Evolutionary conservation across 1,140 invertebrate species (phyloP), one percentile per base, ranked within the genome.

Genomic region (Mycetomoellerius zeteki): DNA sequence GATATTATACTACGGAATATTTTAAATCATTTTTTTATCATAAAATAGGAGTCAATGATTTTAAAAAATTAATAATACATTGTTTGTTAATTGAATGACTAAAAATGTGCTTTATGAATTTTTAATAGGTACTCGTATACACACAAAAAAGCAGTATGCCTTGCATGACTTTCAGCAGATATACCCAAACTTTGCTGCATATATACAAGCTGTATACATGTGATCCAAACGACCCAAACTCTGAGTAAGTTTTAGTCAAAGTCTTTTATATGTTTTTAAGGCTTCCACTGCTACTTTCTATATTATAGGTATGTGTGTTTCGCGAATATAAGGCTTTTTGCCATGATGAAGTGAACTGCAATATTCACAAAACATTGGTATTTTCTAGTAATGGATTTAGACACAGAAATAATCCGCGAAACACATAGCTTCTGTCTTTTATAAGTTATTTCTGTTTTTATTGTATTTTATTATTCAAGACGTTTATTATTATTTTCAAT

Each of bases 151-250:
- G 96, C 14, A 95, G 95, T 30, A 96, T 95, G 1, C 86, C 95
- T 0, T 94, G 95, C 8, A 96, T 95, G 0, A 96, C 98, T 0
- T 98, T 97, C 91, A 97, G 95, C 78, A 96, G 98, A 86, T 98
- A 98, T 92, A 86, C 97, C 0, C 96, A 91, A 75, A 94, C 94
- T 0, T 0, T 97, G n/a, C 91, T 96, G 3, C 97, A 98, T 89
- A 96, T 97, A 3, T 88, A 96, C 0, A 89, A 96, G 1, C 97
- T 98, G 96, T 97, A 97, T 86, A 94, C 95, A 0, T 91, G 96
- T 33, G 96, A 97, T 73, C 94, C 97, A 6, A 94, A 95, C 0
- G 81, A 93, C 94, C 95, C 86, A 92, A 93, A 88, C 94, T 93
- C 95, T 2, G 90, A 93, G 96, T 97, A 92, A 96, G 95, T 95